These are phyloP conservation scores for Saturnia japonica DNA, from an alignment of 2,888 invertebrate genomes.

Conservation along the genomic window DNA sequence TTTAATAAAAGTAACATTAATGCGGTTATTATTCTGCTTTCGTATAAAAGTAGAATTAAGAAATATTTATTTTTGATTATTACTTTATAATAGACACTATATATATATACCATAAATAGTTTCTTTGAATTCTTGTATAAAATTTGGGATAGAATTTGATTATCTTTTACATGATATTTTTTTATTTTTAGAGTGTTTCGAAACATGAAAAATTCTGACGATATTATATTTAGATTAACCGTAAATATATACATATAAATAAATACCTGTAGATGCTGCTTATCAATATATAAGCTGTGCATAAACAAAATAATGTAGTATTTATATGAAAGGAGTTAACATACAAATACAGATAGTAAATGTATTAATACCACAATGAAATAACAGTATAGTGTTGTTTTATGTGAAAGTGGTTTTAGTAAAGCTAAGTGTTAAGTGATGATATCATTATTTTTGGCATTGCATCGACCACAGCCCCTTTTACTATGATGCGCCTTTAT, in stretches of 20 bases:
- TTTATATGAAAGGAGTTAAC: neutral
- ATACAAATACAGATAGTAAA: neutral
- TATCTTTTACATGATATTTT: too few species aligned
- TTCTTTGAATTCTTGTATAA: too few species aligned
- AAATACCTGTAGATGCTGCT: too few species aligned
- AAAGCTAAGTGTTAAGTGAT: slow-evolving; percentile 4
- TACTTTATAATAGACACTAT: too few species aligned
- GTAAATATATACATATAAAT: too few species aligned
- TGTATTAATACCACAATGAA: neutral
- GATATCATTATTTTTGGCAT: neutral
- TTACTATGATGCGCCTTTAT: slow-evolving; percentile 1
- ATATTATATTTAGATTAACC: neutral
- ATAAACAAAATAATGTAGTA: neutral
- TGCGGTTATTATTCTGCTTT: neutral
- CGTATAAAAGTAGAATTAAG: neutral
- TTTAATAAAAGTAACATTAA: too few species aligned
- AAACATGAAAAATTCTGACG: too few species aligned
- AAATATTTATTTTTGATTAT: too few species aligned
- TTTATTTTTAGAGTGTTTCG: too few species aligned
- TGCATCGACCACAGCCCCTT: neutral
- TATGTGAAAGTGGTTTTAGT: neutral
- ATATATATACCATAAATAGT: too few species aligned
- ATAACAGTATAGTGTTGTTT: neutral
- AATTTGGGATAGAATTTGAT: too few species aligned
- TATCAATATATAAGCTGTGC: neutral